Conservation (phyloP, 2,797 vertebrate species). For the Chelonia mydas region DNA sequence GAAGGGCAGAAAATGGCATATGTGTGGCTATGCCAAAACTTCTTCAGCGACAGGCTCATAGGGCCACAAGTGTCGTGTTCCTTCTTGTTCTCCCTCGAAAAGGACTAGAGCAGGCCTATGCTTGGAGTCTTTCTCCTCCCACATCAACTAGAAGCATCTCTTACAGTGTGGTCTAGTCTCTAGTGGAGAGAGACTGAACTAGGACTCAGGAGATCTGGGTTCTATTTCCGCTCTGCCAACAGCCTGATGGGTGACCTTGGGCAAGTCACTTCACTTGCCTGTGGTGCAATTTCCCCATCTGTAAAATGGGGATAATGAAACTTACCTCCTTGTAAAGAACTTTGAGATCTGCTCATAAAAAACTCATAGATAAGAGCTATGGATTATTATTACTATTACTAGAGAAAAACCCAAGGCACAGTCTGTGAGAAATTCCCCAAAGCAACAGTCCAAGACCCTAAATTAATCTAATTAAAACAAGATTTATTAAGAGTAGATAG, state of each 20-base stretch:
- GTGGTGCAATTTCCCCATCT: not conserved
- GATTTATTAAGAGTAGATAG: constrained; percentile 3
- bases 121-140: not conserved
- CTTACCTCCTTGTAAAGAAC: not conserved
- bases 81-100: not conserved
- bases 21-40: not conserved
- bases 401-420: not conserved
- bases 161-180: not conserved
- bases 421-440: not conserved
- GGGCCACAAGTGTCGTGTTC: not conserved
- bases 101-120: not conserved
- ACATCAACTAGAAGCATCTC: not conserved
- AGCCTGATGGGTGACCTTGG: not conserved
- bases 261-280: not conserved
- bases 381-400: not conserved
- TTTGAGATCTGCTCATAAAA: not conserved
- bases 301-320: not conserved
- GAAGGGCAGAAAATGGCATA: not conserved
- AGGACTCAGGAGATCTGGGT: not conserved
- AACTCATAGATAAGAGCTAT: not conserved
- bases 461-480: not conserved
- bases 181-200: not conserved
- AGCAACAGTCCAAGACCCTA: constrained; percentile 12
- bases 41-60: not conserved
- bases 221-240: not conserved